Evolutionary conservation across 1,140 invertebrate species (phyloP).

Genomic region (Caerostris darwini): DNA sequence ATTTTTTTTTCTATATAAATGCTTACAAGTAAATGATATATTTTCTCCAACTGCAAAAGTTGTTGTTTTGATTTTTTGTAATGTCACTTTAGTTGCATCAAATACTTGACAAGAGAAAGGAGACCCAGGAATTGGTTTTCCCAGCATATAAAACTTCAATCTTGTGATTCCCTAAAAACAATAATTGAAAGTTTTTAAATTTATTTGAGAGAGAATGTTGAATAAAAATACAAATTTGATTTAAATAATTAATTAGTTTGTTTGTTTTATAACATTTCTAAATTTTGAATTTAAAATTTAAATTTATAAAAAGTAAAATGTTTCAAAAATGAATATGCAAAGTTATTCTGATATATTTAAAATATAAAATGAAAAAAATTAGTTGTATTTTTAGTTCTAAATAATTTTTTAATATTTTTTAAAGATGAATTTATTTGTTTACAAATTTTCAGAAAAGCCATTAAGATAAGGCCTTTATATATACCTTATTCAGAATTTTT

Average conservation of each 20-base stretch:
- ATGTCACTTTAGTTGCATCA: constrained; percentile 89
- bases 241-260: background rate
- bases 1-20: background rate
- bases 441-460: too few relatives aligned
- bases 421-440: too few relatives aligned
- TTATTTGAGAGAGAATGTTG: background rate
- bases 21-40: constrained; percentile 90
- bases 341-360: background rate
- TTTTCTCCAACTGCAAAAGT: constrained; percentile 92
- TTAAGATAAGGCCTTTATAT: too few relatives aligned
- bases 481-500: too few relatives aligned
- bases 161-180: constrained; percentile 86
- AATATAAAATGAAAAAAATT: background rate
- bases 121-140: constrained; percentile 95
- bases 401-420: too few relatives aligned
- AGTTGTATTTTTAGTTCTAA: too few relatives aligned
- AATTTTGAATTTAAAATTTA: background rate
- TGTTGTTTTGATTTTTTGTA: constrained; percentile 88
- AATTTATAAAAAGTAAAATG: background rate
- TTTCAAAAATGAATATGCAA: background rate
- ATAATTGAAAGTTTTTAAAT: background rate
- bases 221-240: background rate
- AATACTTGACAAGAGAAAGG: constrained; percentile 98
- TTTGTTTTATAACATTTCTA: too few relatives aligned
- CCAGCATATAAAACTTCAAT: constrained; percentile 95